These are phyloP conservation scores for human (Homo sapiens) DNA, from an alignment of 2,113 vertebrate genomes.

Conservation along the genomic window DNA sequence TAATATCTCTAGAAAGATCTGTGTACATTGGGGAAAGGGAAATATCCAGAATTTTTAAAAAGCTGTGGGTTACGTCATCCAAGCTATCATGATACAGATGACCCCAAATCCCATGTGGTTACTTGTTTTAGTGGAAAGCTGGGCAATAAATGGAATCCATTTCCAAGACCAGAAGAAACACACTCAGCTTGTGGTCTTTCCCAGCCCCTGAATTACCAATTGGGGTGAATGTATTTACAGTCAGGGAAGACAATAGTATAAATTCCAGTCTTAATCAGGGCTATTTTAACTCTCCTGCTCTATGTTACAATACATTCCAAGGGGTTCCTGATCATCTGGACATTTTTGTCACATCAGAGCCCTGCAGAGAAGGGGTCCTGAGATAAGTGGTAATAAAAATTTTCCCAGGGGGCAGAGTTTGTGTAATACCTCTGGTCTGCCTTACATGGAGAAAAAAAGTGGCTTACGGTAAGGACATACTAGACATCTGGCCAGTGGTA, in stretches of 20 bases:
- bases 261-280: neutral
- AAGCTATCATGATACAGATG: neutral
- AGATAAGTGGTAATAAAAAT: neutral
- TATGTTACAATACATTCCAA: neutral
- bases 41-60: neutral
- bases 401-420: neutral
- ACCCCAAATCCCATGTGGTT: neutral
- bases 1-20: neutral
- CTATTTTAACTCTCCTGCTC: neutral
- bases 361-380: neutral
- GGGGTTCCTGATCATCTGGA: neutral
- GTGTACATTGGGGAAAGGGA: neutral
- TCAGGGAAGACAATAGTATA: neutral
- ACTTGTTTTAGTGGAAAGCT: neutral
- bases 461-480: neutral
- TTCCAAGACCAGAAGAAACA: neutral
- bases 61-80: neutral
- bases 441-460: neutral
- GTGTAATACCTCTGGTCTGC: neutral
- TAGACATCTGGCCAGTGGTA: neutral
- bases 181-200: neutral
- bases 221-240: neutral
- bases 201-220: neutral
- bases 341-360: neutral
- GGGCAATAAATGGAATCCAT: neutral